These are phyloP conservation scores for Callionymus lyra DNA, from an alignment of 2,113 vertebrate species.

Conservation along the genomic window DNA sequence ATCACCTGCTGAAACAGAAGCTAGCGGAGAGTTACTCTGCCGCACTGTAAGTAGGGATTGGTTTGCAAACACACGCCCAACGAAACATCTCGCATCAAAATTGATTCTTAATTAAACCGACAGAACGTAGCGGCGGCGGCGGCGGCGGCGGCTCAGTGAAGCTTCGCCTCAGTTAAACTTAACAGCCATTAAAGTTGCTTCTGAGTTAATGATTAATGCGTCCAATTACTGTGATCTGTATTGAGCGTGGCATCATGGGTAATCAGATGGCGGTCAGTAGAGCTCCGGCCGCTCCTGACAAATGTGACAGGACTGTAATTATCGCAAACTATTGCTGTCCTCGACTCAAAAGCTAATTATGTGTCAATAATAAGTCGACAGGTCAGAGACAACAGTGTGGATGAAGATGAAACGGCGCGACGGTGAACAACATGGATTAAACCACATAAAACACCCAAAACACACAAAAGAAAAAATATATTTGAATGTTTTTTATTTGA, in stretches of 20 bases:
- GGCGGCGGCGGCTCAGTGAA: constrained; percentile 35
- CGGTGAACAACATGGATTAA: too few species aligned
- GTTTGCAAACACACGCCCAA: constrained; percentile 25
- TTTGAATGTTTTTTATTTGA: too few species aligned
- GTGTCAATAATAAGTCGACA: constrained; percentile 31
- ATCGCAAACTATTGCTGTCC: constrained; percentile 35
- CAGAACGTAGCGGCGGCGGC: constrained; percentile 32
- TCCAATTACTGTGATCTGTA: constrained; percentile 51
- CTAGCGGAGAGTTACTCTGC: constrained; percentile 15
- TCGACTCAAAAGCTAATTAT: constrained; percentile 40
- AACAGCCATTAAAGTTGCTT: constrained; percentile 48
- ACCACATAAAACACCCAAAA: too few species aligned
- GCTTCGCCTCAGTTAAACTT: constrained; percentile 36
- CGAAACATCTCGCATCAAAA: constrained; percentile 39
- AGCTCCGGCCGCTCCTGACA: constrained; percentile 34
- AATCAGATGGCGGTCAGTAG: constrained; percentile 49
- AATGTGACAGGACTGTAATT: constrained; percentile 47
- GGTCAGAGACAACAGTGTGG: too few species aligned
- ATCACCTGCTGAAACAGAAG: constrained; percentile 12
- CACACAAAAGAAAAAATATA: background rate
- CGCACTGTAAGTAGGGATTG: constrained; percentile 15
- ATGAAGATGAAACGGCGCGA: too few species aligned
- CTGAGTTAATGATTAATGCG: constrained; percentile 51
- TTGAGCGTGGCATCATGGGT: constrained; percentile 43
- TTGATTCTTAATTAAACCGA: constrained; percentile 47